phyloP scores from a whole-genome alignment of 1,140 invertebrate genomes.

The Lethrus apterus region DNA sequence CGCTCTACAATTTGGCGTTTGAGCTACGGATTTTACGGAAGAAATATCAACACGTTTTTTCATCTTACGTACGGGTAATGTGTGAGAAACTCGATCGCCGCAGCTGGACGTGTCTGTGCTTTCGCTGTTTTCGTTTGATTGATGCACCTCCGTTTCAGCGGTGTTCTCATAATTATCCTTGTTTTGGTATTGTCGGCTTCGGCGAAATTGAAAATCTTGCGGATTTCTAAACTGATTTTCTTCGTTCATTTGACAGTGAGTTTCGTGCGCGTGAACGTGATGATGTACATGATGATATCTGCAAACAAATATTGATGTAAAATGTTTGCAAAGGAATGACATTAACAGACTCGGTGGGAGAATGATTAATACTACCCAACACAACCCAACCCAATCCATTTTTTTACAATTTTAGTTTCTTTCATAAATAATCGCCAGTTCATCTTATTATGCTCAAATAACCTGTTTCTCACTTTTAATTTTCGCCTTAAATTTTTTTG shows the following conservation, averaged over 20 bases:
- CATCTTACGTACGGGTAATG: conserved; percentile 45
- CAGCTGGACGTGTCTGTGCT: conserved; percentile 40
- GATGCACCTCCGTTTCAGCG: conserved; percentile 37
- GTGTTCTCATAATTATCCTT: conserved; percentile 43
- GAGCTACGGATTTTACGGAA: conserved; percentile 40
- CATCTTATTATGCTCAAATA: too few relatives aligned
- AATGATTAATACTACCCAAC: too few relatives aligned
- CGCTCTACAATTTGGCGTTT: conserved; percentile 34
- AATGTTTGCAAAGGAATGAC: not conserved
- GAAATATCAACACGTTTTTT: conserved; percentile 46
- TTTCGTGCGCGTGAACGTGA: conserved; percentile 37
- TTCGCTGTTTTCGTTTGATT: conserved; percentile 38
- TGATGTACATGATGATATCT: conserved; percentile 37
- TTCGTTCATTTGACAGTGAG: conserved; percentile 39
- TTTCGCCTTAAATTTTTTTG: too few relatives aligned
- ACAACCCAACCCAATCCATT: too few relatives aligned
- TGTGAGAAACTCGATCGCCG: conserved; percentile 43
- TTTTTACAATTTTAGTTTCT: not conserved
- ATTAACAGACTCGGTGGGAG: too few relatives aligned
- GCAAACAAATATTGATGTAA: conserved; percentile 3
- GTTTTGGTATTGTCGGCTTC: conserved; percentile 28
- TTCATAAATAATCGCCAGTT: too few relatives aligned
- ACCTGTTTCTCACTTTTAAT: too few relatives aligned
- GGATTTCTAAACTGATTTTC: conserved; percentile 27
- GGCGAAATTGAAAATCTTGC: conserved; percentile 24